Conservation (phyloP, 2,797 vertebrate genomes). For the Enteromius anoplus region DNA sequence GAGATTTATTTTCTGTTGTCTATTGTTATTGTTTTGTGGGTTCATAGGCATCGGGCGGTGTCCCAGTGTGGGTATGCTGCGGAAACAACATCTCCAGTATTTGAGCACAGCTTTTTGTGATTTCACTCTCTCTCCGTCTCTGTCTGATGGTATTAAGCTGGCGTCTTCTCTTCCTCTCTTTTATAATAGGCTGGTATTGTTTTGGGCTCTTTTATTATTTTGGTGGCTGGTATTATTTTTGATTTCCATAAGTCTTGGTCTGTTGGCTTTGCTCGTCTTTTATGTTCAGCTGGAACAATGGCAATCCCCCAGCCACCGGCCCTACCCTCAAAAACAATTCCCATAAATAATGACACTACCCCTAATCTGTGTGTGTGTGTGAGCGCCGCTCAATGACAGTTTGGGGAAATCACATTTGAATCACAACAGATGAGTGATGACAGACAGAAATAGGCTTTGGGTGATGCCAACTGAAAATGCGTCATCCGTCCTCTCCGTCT, state of each 20-base stretch:
- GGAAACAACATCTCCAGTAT: conserved; percentile 41
- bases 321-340: conserved; percentile 44
- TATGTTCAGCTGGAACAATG: conserved; percentile 52
- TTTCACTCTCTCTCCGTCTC: conserved; percentile 17
- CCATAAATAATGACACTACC: conserved; percentile 46
- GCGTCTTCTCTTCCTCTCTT: conserved; percentile 40
- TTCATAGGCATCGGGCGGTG: conserved; percentile 4
- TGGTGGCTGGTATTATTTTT: conserved; percentile 54
- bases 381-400: conserved; percentile 43
- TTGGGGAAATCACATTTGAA: conserved; percentile 56
- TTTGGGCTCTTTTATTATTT: conserved; percentile 55
- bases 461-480: conserved; percentile 53
- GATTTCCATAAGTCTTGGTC: conserved; percentile 57
- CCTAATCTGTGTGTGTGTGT: conserved; percentile 41
- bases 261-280: conserved; percentile 51
- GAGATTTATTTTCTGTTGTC: conserved; percentile 72
- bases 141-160: conserved; percentile 50
- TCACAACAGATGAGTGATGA: conserved; percentile 54
- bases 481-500: conserved; percentile 33
- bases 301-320: conserved; percentile 48
- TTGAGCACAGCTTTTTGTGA: conserved; percentile 48
- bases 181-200: conserved; percentile 45
- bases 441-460: conserved; percentile 49
- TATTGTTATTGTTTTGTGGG: conserved; percentile 41
- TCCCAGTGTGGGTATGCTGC: conserved; percentile 41